phyloP scores from a whole-genome alignment of 2,113 vertebrate genomes.

The Herpetotheres cachinnans region DNA sequence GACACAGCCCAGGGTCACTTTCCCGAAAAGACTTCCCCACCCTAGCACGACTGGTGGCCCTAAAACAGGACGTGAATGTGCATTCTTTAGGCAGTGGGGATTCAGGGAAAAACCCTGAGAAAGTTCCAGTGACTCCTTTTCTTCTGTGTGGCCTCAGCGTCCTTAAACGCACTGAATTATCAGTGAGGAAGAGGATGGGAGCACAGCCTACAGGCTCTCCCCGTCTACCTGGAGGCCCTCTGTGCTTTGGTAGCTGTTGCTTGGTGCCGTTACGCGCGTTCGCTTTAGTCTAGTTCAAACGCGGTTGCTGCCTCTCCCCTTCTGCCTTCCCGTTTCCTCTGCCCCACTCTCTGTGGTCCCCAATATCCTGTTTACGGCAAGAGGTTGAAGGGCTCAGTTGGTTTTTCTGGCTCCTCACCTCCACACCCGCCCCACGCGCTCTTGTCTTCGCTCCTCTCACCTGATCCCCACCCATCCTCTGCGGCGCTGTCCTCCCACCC shows the following conservation, averaged over 20 bases:
- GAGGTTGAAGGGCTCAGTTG: background rate
- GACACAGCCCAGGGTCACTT: rapidly evolving
- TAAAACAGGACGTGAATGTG: background rate
- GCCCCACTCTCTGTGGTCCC: background rate
- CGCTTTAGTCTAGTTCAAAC: background rate
- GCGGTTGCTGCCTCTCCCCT: background rate
- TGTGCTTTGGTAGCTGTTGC: background rate
- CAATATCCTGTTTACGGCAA: background rate
- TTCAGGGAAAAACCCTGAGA: rapidly evolving
- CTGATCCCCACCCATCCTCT: conserved; percentile 29
- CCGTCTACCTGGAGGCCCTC: no score
- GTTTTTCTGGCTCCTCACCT: background rate
- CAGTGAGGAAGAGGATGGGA: background rate
- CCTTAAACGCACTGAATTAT: rapidly evolving
- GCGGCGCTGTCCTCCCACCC: background rate
- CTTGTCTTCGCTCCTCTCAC: background rate
- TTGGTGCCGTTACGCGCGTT: rapidly evolving
- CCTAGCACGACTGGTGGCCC: background rate
- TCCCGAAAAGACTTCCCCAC: background rate
- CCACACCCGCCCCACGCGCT: rapidly evolving
- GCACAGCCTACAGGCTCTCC: background rate
- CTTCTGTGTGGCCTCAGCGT: background rate
- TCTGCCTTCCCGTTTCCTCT: background rate
- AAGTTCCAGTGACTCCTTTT: background rate
- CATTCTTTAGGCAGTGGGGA: background rate